These are phyloP conservation scores for Geopemphigus sp. DNA, from an alignment of 1,140 invertebrate species.

Conservation along the genomic window DNA sequence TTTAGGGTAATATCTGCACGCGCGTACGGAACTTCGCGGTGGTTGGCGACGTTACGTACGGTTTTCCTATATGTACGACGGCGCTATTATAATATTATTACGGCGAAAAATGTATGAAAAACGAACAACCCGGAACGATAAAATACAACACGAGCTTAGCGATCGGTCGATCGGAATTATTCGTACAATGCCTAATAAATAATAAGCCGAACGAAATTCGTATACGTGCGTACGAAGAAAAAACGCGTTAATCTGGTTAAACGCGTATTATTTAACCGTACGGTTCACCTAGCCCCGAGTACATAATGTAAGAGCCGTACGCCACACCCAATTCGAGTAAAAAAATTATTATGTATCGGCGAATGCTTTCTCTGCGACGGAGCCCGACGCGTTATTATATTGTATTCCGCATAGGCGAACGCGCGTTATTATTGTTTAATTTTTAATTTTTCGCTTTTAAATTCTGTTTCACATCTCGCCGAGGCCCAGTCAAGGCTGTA, in stretches of 20 bases:
- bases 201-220: too few relatives aligned
- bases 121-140: background rate
- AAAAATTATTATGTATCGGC: background rate
- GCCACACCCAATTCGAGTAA: constrained; percentile 11
- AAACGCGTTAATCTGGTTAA: constrained; percentile 27
- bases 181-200: too few relatives aligned
- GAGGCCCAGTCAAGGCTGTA: constrained; percentile 28
- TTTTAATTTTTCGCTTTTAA: too few relatives aligned
- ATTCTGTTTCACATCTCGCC: constrained; percentile 23
- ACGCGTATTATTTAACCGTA: background rate
- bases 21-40: too few relatives aligned
- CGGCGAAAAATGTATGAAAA: too few relatives aligned
- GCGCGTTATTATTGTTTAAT: constrained; percentile 6
- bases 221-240: background rate
- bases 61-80: too few relatives aligned
- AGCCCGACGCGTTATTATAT: background rate
- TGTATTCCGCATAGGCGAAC: background rate
- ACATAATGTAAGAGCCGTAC: background rate
- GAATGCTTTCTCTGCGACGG: constrained; percentile 21
- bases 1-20: too few relatives aligned
- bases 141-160: background rate
- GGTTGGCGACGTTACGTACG: too few relatives aligned
- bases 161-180: background rate
- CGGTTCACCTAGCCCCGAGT: background rate
- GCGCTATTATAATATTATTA: too few relatives aligned